A percentile compares a stretch with the other conserved stretches of the same genome.
Conservation (phyloP, 2,888 invertebrate genomes). For the Cyrtodaria siliqua region DNA sequence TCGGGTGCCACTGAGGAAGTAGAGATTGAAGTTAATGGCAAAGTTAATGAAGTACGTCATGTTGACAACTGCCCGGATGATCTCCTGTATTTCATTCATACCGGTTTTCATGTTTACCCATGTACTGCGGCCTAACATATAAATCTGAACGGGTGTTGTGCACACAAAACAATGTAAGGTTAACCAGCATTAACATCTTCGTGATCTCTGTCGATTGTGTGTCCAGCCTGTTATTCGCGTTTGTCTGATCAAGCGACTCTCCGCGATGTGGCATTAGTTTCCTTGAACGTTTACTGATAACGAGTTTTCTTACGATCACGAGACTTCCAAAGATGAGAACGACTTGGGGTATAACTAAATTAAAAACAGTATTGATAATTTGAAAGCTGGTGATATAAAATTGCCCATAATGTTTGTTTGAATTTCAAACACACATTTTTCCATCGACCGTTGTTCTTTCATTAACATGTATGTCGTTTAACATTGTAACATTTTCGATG, state of each 20-base stretch:
- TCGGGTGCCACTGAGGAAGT: conserved; percentile 18
- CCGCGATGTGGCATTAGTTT: not conserved
- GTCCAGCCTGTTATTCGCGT: not conserved
- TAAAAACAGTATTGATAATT: not conserved
- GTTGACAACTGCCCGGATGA: conserved; percentile 24
- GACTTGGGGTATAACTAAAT: conserved; percentile 10
- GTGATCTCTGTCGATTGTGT: conserved; percentile 8
- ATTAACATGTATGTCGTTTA: not conserved
- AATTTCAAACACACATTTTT: not conserved
- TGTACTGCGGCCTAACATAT: not conserved
- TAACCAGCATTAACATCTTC: conserved; percentile 11
- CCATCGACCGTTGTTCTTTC: not conserved
- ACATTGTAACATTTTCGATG: not conserved
- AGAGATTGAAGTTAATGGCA: conserved; percentile 20
- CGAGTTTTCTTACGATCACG: conserved; percentile 7
- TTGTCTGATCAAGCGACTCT: too few relatives aligned
- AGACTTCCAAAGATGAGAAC: conserved; percentile 11
- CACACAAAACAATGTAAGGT: conserved; percentile 11
- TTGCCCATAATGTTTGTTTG: not conserved
- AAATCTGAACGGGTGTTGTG: conserved; percentile 14
- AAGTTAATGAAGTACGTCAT: conserved; percentile 14
- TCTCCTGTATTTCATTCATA: conserved; percentile 22
- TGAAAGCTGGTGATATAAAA: conserved; percentile 8
- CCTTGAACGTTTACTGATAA: not conserved
- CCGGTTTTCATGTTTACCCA: conserved; percentile 13